Percentiles rank a stretch among this genome's conserved stretches.
Conservation (phyloP, 2,113 vertebrate species). For the Platysternon megacephalum region DNA sequence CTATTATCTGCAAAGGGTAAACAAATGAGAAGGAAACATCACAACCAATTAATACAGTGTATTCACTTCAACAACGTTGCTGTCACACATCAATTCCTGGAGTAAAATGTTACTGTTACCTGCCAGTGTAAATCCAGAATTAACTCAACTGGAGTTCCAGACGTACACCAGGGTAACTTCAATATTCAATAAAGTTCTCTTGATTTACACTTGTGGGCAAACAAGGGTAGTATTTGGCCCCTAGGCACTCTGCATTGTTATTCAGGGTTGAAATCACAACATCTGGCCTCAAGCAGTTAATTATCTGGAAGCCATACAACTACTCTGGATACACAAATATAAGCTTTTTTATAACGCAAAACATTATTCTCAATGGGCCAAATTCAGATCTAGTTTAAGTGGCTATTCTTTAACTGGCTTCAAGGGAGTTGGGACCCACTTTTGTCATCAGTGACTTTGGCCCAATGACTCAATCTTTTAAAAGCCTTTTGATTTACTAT, state of each 20-base stretch:
- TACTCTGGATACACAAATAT: not conserved
- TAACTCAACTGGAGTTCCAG: not conserved
- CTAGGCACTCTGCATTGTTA: rapidly evolving
- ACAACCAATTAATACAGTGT: not conserved
- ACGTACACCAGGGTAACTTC: not conserved
- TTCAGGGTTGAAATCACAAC: not conserved
- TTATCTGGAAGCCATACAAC: not conserved
- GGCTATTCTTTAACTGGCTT: not conserved
- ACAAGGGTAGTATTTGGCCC: not conserved
- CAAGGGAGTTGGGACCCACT: not conserved
- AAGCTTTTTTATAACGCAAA: not conserved
- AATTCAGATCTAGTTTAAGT: not conserved
- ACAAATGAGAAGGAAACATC: not conserved
- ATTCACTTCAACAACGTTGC: not conserved
- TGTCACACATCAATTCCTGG: not conserved
- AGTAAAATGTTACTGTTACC: not conserved
- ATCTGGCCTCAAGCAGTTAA: not conserved
- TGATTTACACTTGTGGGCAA: not conserved
- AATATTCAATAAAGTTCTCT: not conserved
- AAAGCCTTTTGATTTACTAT: not conserved
- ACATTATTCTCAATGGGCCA: not conserved
- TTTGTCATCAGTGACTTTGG: not conserved
- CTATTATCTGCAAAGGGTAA: not conserved
- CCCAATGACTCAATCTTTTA: not conserved
- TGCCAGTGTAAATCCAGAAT: not conserved